A percentile compares a stretch with the other conserved stretches of the same genome.
Evolutionary conservation across 2,113 vertebrate genomes (phyloP).

Genomic region (Carlito syrichta): DNA sequence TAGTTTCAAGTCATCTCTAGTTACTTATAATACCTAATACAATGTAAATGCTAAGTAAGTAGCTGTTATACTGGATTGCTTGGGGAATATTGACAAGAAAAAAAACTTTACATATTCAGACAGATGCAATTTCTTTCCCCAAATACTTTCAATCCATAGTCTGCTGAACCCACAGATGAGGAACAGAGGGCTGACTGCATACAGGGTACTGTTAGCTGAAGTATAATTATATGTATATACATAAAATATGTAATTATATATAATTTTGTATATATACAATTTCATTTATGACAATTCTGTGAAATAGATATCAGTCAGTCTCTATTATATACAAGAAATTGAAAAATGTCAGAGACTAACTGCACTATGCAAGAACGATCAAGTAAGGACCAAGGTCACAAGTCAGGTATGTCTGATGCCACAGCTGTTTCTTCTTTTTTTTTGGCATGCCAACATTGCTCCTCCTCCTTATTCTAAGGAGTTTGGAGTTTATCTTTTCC

Average conservation of each 20-base stretch:
- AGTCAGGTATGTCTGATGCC: not conserved
- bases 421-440: too few relatives aligned
- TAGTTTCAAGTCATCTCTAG: not conserved
- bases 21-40: too few relatives aligned
- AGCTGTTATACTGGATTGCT: not conserved
- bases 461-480: not conserved
- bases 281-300: not conserved
- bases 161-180: not conserved
- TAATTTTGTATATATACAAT: not conserved
- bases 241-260: too few relatives aligned
- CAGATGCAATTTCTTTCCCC: not conserved
- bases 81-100: not conserved
- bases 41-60: not conserved
- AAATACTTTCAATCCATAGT: not conserved
- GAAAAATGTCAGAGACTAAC: not conserved
- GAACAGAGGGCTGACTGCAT: not conserved
- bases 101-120: not conserved
- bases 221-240: not conserved
- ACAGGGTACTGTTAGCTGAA: not conserved
- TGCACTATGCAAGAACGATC: not conserved
- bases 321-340: not conserved
- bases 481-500: not conserved
- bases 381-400: not conserved
- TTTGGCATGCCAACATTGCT: too few relatives aligned
- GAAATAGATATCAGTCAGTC: not conserved